phyloP scores from a whole-genome alignment of 2,888 invertebrate genomes.

The Hemithea aestivaria region DNA sequence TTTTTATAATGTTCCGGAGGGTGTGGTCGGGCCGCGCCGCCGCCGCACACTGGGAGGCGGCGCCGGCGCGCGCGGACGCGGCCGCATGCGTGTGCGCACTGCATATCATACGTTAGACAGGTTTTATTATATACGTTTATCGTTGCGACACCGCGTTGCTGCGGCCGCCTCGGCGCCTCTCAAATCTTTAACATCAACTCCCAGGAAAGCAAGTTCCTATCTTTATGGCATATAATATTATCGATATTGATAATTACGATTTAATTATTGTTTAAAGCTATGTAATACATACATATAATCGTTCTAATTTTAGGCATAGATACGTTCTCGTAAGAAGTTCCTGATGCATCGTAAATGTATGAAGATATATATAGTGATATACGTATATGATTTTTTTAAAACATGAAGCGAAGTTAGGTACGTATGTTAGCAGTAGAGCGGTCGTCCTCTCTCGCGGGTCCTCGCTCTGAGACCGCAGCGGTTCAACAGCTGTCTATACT shows the following conservation, averaged over 20 bases:
- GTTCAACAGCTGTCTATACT: too few species aligned
- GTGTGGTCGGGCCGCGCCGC: constrained; percentile 53
- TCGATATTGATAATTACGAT: constrained; percentile 81
- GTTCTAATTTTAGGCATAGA: constrained; percentile 80
- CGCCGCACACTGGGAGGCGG: constrained; percentile 76
- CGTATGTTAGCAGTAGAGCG: constrained; percentile 78
- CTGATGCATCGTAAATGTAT: constrained; percentile 79
- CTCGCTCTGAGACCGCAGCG: constrained; percentile 23
- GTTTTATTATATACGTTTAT: constrained; percentile 77
- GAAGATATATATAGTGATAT: constrained; percentile 78
- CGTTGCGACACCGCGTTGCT: constrained; percentile 64
- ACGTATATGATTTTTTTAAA: constrained; percentile 78
- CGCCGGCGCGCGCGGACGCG: constrained; percentile 61
- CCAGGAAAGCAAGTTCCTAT: constrained; percentile 81
- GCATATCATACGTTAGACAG: constrained; percentile 79
- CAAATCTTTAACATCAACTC: constrained; percentile 72
- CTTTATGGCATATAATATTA: constrained; percentile 81
- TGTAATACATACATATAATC: constrained; percentile 81
- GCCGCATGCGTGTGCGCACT: constrained; percentile 61
- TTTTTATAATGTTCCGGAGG: constrained; percentile 36
- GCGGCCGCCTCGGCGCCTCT: constrained; percentile 67
- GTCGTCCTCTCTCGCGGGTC: constrained; percentile 70
- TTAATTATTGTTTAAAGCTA: constrained; percentile 81
- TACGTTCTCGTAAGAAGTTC: constrained; percentile 80
- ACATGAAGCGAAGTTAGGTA: constrained; percentile 77